Conservation (phyloP, 2,113 vertebrate species). For the Mixornis gularis region DNA sequence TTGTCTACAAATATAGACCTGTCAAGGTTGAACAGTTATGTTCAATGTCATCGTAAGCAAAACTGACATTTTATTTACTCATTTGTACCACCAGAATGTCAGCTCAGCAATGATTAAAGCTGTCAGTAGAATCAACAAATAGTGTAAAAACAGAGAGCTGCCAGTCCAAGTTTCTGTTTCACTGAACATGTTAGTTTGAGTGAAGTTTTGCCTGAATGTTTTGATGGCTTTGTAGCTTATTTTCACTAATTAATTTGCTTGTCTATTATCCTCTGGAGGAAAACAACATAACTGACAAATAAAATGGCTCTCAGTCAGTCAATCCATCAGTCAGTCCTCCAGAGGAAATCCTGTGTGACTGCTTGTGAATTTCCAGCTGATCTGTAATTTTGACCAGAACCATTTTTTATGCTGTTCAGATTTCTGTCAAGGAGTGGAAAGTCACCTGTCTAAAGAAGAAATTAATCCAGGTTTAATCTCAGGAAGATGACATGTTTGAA, state of each 20-base stretch:
- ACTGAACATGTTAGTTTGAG: conserved; percentile 35
- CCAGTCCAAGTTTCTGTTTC: conserved; percentile 41
- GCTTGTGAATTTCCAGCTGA: conserved; percentile 17
- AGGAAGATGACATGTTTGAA: neutral
- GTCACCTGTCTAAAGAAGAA: neutral
- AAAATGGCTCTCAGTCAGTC: conserved; percentile 5
- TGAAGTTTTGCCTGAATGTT: conserved; percentile 49
- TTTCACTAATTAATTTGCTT: conserved; percentile 53
- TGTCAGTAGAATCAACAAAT: conserved; percentile 46
- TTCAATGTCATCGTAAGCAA: conserved; percentile 33
- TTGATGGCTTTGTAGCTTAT: conserved; percentile 53
- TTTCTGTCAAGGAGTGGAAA: conserved; percentile 6
- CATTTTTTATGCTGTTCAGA: neutral
- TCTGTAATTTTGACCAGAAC: conserved; percentile 6
- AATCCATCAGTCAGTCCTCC: neutral
- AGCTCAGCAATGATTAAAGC: conserved; percentile 54
- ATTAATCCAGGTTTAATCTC: neutral
- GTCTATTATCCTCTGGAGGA: conserved; percentile 36
- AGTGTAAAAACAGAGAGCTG: conserved; percentile 32
- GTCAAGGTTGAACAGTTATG: conserved; percentile 45
- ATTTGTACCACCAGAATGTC: conserved; percentile 53
- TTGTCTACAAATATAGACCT: conserved; percentile 33
- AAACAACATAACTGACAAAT: conserved; percentile 51
- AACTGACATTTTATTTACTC: conserved; percentile 62
- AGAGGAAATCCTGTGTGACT: neutral